Percentiles rank a stretch among this genome's conserved stretches.
Evolutionary conservation across 2,113 vertebrate genomes (phyloP).

Genomic region (Speoplatyrhinus poulsoni): DNA sequence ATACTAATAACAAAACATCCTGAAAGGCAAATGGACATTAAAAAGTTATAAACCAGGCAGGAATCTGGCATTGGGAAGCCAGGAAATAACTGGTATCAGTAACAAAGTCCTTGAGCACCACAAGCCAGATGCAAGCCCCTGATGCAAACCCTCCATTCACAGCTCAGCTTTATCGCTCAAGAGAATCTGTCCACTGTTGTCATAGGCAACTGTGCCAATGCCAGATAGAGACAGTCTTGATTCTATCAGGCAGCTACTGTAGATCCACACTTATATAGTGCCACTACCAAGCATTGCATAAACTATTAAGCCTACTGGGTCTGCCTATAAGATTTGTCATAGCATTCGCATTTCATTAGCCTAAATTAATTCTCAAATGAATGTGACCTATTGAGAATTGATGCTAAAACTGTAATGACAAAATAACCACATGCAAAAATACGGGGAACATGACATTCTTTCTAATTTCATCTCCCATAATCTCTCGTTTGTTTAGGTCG

Average conservation of each 20-base stretch:
- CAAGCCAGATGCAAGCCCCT: conserved; percentile 45
- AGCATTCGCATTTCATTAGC: too few species aligned
- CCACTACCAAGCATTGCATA: conserved; percentile 5
- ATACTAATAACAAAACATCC: not conserved
- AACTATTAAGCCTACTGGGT: too few species aligned
- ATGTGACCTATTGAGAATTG: not conserved
- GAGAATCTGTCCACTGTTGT: conserved; percentile 46
- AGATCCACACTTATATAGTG: not conserved
- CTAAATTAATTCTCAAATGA: not conserved
- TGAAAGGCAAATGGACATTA: not conserved
- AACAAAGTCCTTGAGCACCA: conserved; percentile 13
- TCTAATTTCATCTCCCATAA: too few species aligned
- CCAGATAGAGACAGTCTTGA: conserved; percentile 24
- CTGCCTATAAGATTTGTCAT: too few species aligned
- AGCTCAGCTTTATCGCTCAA: conserved; percentile 44
- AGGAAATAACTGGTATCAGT: conserved; percentile 13
- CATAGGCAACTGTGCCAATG: conserved; percentile 48
- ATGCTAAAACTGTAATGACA: not conserved
- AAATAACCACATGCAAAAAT: not conserved
- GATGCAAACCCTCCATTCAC: conserved; percentile 49
- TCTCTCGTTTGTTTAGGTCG: not conserved
- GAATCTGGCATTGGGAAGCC: not conserved
- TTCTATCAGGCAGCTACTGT: not conserved
- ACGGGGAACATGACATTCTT: too few species aligned
- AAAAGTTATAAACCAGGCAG: not conserved